A percentile compares a stretch with the other conserved stretches of the same genome.
These are phyloP conservation scores for Actenoides lindsayi DNA, from an alignment of 2,113 vertebrate species.

Conservation along the genomic window DNA sequence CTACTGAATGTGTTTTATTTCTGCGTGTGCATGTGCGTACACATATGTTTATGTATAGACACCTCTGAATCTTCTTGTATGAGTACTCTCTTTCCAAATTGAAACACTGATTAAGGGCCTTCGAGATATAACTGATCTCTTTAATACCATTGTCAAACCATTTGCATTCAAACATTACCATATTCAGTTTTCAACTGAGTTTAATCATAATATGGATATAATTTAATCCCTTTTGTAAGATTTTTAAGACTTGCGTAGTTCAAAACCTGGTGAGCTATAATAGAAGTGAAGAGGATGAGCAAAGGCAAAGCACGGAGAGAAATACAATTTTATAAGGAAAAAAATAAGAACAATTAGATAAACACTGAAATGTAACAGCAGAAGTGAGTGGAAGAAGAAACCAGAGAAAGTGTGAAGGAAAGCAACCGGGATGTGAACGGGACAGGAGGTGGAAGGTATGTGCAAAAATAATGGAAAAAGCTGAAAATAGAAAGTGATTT, in stretches of 20 bases:
- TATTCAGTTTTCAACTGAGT: background rate
- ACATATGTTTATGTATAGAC: background rate
- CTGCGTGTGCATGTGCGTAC: background rate
- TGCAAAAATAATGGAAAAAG: conserved; percentile 36
- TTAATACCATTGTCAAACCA: background rate
- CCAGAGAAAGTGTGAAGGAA: background rate
- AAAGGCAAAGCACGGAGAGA: background rate
- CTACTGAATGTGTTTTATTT: background rate
- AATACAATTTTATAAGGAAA: background rate
- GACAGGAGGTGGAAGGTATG: conserved; percentile 8
- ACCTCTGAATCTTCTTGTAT: background rate
- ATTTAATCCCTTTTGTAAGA: conserved; percentile 8
- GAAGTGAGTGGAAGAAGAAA: background rate
- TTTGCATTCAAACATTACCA: background rate
- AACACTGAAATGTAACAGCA: background rate
- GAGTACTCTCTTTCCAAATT: background rate
- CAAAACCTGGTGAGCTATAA: background rate
- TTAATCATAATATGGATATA: background rate
- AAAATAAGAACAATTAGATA: background rate
- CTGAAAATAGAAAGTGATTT: conserved; percentile 35
- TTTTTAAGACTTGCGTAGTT: conserved; percentile 8
- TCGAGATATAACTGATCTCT: background rate
- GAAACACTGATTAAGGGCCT: background rate
- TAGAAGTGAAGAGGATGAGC: background rate
- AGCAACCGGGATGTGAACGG: background rate